A percentile compares a stretch with the other conserved stretches of the same genome.
Evolutionary conservation across 2,113 vertebrate genomes (phyloP).

Genomic region (Myxocyprinus asiaticus): DNA sequence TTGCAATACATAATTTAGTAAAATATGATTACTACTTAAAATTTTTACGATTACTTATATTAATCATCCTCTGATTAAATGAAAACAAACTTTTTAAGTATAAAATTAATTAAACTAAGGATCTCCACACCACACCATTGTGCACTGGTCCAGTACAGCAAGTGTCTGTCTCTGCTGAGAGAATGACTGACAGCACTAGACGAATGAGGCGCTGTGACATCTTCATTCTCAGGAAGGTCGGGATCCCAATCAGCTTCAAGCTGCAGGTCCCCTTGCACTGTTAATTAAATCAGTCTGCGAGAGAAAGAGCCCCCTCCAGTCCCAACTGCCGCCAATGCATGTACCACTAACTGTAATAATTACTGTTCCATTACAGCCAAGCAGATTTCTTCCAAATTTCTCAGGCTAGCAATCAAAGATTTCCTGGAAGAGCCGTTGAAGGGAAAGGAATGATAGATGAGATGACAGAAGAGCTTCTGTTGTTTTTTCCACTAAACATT

Average conservation of each 20-base stretch:
- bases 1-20: neutral
- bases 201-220: constrained; percentile 24
- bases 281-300: constrained; percentile 41
- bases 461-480: constrained; percentile 8
- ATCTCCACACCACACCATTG: neutral
- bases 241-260: constrained; percentile 46
- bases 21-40: neutral
- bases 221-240: constrained; percentile 47
- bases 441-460: neutral
- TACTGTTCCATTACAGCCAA: constrained; percentile 33
- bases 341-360: constrained; percentile 27
- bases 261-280: constrained; percentile 26
- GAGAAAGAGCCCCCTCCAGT: constrained; percentile 27
- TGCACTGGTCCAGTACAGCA: constrained; percentile 1
- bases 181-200: constrained; percentile 32
- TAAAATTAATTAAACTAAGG: neutral
- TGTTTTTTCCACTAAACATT: constrained; percentile 17
- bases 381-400: constrained; percentile 34
- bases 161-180: constrained; percentile 9
- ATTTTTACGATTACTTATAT: neutral
- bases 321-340: constrained; percentile 8
- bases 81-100: neutral
- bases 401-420: constrained; percentile 38
- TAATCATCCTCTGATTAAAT: neutral
- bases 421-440: constrained; percentile 13